phyloP scores from a whole-genome alignment of 1,140 invertebrate genomes.

The Listronotus oregonensis region DNA sequence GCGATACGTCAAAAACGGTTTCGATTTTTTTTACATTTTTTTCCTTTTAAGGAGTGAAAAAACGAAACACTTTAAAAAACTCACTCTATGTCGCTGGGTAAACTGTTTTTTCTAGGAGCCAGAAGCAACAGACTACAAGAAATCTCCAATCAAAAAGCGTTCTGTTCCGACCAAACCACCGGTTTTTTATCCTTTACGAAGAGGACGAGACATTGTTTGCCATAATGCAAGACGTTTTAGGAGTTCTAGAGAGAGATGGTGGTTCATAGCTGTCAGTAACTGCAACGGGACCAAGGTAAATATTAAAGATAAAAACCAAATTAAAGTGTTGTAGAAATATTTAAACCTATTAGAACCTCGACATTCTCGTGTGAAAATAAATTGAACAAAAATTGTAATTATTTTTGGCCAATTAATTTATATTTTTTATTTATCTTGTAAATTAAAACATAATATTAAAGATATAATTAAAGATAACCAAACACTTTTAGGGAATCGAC shows the following conservation, averaged over 20 bases:
- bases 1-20: no score
- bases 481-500: slow-evolving; percentile 65
- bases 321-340: no score
- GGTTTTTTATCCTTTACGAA: slow-evolving; percentile 1
- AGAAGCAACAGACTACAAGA: slow-evolving; percentile 5
- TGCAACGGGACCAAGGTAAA: slow-evolving; percentile 67
- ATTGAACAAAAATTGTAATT: no score
- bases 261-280: slow-evolving; percentile 77
- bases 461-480: no score
- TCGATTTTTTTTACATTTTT: no score
- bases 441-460: no score
- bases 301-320: background rate
- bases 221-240: slow-evolving; percentile 66
- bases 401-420: no score
- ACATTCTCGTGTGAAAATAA: no score
- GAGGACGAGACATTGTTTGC: slow-evolving; percentile 54
- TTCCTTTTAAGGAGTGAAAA: no score
- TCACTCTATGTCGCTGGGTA: background rate
- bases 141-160: slow-evolving; percentile 33
- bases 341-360: no score
- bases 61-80: no score
- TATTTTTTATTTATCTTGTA: no score
- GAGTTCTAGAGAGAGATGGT: slow-evolving; percentile 74
- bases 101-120: background rate
- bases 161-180: slow-evolving; percentile 22